Percentiles rank a stretch among this genome's conserved stretches.
Evolutionary conservation across 1,140 invertebrate genomes (phyloP).

Genomic region (Meloidogyne hapla): DNA sequence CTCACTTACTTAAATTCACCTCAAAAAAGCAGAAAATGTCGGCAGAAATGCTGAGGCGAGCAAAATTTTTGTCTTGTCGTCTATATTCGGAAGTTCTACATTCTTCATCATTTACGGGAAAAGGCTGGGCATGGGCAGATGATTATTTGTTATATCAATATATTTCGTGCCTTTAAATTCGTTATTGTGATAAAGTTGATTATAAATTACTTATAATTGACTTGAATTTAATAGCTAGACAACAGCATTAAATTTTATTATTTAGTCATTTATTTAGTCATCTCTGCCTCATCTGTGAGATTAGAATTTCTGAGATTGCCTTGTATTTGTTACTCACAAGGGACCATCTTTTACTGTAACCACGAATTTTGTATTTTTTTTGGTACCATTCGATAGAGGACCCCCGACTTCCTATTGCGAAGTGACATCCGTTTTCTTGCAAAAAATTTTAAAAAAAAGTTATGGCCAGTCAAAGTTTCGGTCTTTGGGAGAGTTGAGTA

Average conservation of each 20-base stretch:
- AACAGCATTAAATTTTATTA: background rate
- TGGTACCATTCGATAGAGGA: no score
- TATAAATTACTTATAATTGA: background rate
- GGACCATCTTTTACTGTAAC: no score
- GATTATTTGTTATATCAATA: constrained; percentile 17
- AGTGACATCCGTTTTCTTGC: no score
- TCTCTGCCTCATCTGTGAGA: no score
- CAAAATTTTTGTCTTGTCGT: background rate
- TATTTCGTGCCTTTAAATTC: constrained; percentile 18
- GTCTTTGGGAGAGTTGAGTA: no score
- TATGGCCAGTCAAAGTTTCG: no score
- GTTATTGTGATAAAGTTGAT: background rate
- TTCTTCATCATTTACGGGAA: constrained; percentile 7
- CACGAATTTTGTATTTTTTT: no score
- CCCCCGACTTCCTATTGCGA: no score
- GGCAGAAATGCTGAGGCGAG: background rate
- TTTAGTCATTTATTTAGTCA: background rate
- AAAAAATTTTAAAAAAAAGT: no score
- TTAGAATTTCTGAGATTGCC: no score
- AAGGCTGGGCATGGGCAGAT: constrained; percentile 28
- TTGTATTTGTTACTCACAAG: no score
- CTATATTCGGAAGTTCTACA: constrained; percentile 15
- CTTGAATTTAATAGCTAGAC: background rate
- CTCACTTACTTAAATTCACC: background rate
- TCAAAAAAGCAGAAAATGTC: background rate